Evolutionary conservation across 2,113 vertebrate species (phyloP).

Genomic region (Malurus elegans): DNA sequence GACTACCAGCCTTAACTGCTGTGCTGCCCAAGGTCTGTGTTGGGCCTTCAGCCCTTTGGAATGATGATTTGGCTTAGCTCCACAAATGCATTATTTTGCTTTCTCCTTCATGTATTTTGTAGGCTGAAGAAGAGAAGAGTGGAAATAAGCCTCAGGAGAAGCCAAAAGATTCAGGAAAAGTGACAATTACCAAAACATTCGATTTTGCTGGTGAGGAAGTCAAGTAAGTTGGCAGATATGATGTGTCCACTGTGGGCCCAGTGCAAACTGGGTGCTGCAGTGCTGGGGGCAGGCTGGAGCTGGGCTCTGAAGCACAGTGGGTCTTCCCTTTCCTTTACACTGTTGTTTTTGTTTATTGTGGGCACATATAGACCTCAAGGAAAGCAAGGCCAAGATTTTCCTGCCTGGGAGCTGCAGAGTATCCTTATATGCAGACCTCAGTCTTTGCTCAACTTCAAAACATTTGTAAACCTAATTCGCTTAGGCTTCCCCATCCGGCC

Average conservation of each 20-base stretch:
- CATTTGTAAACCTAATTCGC: background rate
- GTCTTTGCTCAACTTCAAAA: background rate
- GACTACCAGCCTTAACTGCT: background rate
- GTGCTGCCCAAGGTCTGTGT: background rate
- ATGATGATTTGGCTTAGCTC: background rate
- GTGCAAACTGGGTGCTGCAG: background rate
- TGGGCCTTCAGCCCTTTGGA: background rate
- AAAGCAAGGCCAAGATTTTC: background rate
- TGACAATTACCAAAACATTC: slow-evolving; percentile 91
- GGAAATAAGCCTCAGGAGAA: slow-evolving; percentile 63
- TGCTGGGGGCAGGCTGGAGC: background rate
- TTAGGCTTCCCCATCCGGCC: background rate
- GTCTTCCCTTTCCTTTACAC: background rate
- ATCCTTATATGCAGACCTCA: background rate
- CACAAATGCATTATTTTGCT: background rate
- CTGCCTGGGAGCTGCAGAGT: background rate
- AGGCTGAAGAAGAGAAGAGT: slow-evolving; percentile 71
- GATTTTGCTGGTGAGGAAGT: slow-evolving; percentile 97
- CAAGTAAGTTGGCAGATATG: slow-evolving; percentile 73
- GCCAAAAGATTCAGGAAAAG: slow-evolving; percentile 74
- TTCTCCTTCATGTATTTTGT: background rate
- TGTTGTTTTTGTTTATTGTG: background rate
- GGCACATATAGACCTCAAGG: background rate
- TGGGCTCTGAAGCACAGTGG: fast-evolving
- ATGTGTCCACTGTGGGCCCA: fast-evolving